Conservation (phyloP, 2,113 vertebrate species). For the Catharus fuscescens region DNA sequence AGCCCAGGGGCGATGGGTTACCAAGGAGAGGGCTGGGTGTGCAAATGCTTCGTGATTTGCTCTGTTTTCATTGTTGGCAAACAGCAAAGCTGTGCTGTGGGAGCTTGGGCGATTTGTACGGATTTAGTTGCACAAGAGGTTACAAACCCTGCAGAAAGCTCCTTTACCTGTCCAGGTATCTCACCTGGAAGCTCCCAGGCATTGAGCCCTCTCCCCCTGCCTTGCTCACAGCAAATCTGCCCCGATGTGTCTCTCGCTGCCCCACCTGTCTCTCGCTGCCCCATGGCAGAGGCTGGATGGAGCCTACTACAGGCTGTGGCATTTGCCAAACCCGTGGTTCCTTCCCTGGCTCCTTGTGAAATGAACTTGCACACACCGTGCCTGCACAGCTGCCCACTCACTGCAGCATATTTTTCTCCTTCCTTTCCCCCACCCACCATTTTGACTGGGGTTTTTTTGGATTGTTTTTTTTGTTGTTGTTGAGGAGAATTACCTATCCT, state of each 20-base stretch:
- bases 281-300: rapidly evolving
- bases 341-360: not conserved
- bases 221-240: not conserved
- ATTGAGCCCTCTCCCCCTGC: not conserved
- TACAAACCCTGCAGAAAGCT: not conserved
- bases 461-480: not conserved
- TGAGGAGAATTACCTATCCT: slow-evolving; percentile 3
- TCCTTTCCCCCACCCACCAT: rapidly evolving
- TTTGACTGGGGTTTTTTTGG: not conserved
- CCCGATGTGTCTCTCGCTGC: not conserved
- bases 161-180: not conserved
- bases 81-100: rapidly evolving
- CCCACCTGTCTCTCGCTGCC: not conserved
- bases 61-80: not conserved
- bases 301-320: not conserved
- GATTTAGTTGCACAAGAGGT: not conserved
- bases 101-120: rapidly evolving
- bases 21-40: not conserved
- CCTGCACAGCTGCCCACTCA: not conserved
- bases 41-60: not conserved
- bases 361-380: rapidly evolving
- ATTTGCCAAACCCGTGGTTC: not conserved
- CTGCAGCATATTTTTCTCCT: not conserved
- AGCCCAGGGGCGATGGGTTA: not conserved
- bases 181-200: not conserved